phyloP scores from a whole-genome alignment of 64 coral and sea anemone genomes.

The Porites australiensis region DNA sequence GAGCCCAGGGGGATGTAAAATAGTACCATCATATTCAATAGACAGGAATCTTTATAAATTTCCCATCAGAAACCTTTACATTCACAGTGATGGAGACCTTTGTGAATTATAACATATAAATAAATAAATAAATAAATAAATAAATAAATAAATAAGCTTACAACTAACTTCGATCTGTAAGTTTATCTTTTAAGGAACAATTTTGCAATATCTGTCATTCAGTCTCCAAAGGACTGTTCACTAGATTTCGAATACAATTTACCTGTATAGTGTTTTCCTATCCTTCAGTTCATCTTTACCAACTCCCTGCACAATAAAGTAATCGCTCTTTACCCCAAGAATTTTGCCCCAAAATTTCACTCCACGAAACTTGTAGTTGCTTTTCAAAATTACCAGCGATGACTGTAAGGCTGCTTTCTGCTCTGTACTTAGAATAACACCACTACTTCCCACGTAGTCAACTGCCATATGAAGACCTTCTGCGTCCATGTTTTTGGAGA shows the following conservation, averaged over 20 bases:
- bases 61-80: too few relatives aligned
- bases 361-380: conserved; percentile 95
- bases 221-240: too few relatives aligned
- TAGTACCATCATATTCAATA: too few relatives aligned
- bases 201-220: too few relatives aligned
- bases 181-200: too few relatives aligned
- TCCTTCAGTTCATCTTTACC: conserved; percentile 96
- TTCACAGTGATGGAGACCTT: too few relatives aligned
- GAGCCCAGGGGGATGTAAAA: too few relatives aligned
- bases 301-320: conserved; percentile 94
- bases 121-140: too few relatives aligned
- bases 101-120: too few relatives aligned
- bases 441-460: conserved; percentile 99
- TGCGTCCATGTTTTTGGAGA: conserved; percentile 86
- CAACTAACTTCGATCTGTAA: too few relatives aligned
- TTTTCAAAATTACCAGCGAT: conserved; percentile 93
- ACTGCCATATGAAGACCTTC: conserved; percentile 97
- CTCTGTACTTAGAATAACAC: conserved; percentile 96
- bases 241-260: background rate
- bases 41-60: too few relatives aligned
- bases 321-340: conserved; percentile 96
- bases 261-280: conserved; percentile 98
- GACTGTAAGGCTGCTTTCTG: conserved; percentile 99
- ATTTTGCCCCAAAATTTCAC: conserved; percentile 99
- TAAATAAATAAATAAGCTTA: too few relatives aligned